Conservation (phyloP, 2,797 vertebrate species). For the Dallia pectoralis region DNA sequence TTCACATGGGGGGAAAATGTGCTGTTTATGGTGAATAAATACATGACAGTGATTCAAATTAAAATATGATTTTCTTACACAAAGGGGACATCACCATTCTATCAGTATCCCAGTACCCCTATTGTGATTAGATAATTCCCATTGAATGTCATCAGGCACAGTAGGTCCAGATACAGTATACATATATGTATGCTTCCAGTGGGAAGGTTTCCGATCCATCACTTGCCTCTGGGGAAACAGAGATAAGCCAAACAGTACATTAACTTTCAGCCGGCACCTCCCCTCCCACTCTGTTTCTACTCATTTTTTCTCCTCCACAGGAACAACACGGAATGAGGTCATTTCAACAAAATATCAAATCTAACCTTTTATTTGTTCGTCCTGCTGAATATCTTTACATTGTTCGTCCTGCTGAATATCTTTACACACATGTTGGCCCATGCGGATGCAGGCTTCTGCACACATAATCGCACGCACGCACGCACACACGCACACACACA, state of each 20-base stretch:
- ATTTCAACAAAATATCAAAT: constrained; percentile 31
- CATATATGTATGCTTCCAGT: neutral
- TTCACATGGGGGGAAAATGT: too few species aligned
- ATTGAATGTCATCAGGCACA: neutral
- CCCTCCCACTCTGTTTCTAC: neutral
- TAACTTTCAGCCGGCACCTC: too few species aligned
- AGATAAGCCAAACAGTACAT: neutral
- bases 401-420: constrained; percentile 52
- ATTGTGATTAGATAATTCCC: neutral
- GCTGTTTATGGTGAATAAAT: neutral
- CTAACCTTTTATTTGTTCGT: constrained; percentile 16
- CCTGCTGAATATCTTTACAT: constrained; percentile 39
- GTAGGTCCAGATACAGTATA: neutral
- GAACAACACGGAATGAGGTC: constrained; percentile 34
- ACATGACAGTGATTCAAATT: neutral
- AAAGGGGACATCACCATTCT: neutral
- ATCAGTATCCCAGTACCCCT: neutral
- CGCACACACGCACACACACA: constrained; percentile 9
- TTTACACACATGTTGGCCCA: constrained; percentile 8
- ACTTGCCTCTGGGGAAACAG: neutral
- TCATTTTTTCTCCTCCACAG: constrained; percentile 3
- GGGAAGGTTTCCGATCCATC: neutral
- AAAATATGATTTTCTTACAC: neutral
- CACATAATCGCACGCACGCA: constrained; percentile 12
- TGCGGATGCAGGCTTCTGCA: constrained; percentile 18